A percentile compares a stretch with the other conserved stretches of the same genome.
These are phyloP conservation scores for Drepanosiphum platanoidis DNA, from an alignment of 2,888 invertebrate species.

Conservation along the genomic window DNA sequence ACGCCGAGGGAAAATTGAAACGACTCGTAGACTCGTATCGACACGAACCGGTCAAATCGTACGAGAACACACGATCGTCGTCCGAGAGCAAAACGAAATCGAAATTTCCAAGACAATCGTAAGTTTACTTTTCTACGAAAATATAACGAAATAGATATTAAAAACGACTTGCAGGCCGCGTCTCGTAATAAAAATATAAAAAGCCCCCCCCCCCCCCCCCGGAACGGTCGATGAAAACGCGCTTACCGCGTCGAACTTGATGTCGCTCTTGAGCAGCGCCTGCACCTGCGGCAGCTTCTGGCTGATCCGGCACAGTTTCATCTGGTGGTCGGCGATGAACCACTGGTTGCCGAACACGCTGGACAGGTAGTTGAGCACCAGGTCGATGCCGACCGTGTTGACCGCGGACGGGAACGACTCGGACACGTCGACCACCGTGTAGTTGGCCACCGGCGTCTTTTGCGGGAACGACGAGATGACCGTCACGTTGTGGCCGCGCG, in stretches of 20 bases:
- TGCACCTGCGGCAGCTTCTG: constrained; percentile 62
- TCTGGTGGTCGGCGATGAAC: constrained; percentile 51
- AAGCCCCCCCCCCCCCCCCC: too few relatives aligned
- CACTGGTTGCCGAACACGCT: constrained; percentile 51
- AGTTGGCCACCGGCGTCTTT: constrained; percentile 67
- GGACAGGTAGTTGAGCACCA: constrained; percentile 44
- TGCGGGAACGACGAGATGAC: constrained; percentile 69
- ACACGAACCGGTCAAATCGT: too few relatives aligned
- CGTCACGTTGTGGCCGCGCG: constrained; percentile 71
- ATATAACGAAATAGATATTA: too few relatives aligned
- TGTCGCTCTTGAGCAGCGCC: constrained; percentile 62
- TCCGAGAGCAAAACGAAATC: too few relatives aligned
- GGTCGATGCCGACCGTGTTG: constrained; percentile 40
- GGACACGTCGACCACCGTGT: constrained; percentile 65
- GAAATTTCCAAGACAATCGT: too few relatives aligned
- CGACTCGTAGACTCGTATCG: too few relatives aligned
- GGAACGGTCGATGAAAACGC: too few relatives aligned
- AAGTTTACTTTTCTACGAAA: too few relatives aligned
- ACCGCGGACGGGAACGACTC: constrained; percentile 12
- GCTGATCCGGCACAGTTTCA: constrained; percentile 58
- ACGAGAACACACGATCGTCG: too few relatives aligned
- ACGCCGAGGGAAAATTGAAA: too few relatives aligned
- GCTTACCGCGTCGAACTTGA: constrained; percentile 62
- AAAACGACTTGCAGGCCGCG: too few relatives aligned
- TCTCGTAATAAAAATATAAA: too few relatives aligned